Percentiles rank a stretch among this genome's conserved stretches.
Evolutionary conservation across 1,140 invertebrate species (phyloP).

Genomic region (Tetramorium parvispinum): DNA sequence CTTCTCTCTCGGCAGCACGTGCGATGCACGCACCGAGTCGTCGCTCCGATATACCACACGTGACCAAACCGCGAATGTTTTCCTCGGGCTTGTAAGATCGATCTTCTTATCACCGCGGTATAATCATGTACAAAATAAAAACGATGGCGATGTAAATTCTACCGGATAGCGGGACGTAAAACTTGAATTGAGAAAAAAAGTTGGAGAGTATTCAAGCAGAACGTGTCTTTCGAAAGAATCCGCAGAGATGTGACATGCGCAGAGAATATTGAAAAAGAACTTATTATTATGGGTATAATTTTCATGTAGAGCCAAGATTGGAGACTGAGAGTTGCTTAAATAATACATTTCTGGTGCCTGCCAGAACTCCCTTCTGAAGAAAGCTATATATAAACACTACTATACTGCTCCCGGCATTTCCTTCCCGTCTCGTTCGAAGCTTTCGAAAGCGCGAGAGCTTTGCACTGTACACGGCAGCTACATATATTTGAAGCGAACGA

Average conservation of each 20-base stretch:
- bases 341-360: neutral
- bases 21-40: slow-evolving; percentile 20
- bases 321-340: slow-evolving; percentile 12
- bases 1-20: slow-evolving; percentile 44
- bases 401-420: slow-evolving; percentile 25
- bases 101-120: neutral
- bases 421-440: slow-evolving; percentile 18
- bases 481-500: slow-evolving; percentile 33
- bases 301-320: neutral
- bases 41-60: slow-evolving; percentile 7
- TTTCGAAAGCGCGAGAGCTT: slow-evolving; percentile 35
- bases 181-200: neutral
- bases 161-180: neutral
- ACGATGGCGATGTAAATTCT: neutral
- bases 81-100: neutral
- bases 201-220: neutral
- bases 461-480: slow-evolving; percentile 3
- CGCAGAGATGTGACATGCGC: neutral
- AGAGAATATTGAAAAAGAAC: neutral
- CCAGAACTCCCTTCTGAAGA: slow-evolving; percentile 31
- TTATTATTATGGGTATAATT: neutral
- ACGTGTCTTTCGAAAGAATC: neutral
- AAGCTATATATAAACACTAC: slow-evolving; percentile 50
- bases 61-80: slow-evolving; percentile 20
- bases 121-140: neutral